Evolutionary conservation across 1,140 invertebrate genomes (phyloP), one percentile per base, ranked within the genome.

Genomic region (Drosophila pseudoananassae): DNA sequence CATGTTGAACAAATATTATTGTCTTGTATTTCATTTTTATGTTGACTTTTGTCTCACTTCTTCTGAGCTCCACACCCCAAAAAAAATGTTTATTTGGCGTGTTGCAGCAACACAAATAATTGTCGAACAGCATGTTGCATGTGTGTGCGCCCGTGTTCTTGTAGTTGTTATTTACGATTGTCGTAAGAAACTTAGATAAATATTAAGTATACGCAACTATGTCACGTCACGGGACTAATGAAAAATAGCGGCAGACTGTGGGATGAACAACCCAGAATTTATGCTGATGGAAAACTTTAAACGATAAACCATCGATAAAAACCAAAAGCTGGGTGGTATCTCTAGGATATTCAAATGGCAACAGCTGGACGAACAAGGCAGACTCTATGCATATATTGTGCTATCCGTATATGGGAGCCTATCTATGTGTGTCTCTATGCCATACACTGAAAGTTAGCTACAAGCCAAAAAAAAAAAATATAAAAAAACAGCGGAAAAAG

Each of bases 21-120:
- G 78, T 74, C 74, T 75, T 76, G 82, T 82, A 85, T 85, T 85
- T 85, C 83, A 88, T 71, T 87, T 85, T 87, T 87, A 85, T 87
- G 82, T 78, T 78, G 82, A 82, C 82, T 85, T 87, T 60, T 73
- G 82, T 59, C 74, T 76, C 78, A 63, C 40, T 17, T 15, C 40
- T 20, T 20, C 43, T 46, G 56, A 46, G 31, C 17, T 40, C 51
- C 25, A 47, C 57, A 66, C 56, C 59, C 27, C 45, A 15, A 38
- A 69, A 72, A 88, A 75, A 78, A 8, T 78, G 63, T 82, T 88
- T 87, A 82, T 87, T 87, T 87, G 70, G 75, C 83, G 83, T 88
- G 82, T 87, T 87, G 78, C 82, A 69, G 78, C 83, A 85, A 88
- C 78, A 82, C 82, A 87, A 87, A 88, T 87, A 87, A 87, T 87